Evolutionary conservation across 2,888 invertebrate species (phyloP), one percentile per base, ranked within the genome.

Genomic region (Agrotis ipsilon): DNA sequence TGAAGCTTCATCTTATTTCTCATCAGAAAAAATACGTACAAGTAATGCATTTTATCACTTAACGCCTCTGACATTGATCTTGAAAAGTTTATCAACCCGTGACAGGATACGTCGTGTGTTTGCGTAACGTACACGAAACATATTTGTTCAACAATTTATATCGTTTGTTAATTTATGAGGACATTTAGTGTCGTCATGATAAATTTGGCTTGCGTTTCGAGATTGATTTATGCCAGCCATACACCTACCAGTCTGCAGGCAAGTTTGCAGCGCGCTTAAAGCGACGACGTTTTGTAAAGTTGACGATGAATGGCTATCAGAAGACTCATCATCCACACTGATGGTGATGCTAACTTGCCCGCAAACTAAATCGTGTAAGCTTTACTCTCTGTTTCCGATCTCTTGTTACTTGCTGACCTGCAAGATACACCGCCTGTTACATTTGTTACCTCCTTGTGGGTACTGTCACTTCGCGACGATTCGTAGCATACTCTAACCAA

Each of bases 71-170:
- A 71, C 59, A 60, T 55, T 77, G 73, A 73, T 71, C 73, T 77
- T 73, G 73, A 60, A 60, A 54, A 72, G 60, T 73, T 78, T 73
- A 78, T 78, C 78, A 77, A 72, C 72, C 49, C 55, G 45, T 43
- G 45, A 24, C 57, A n/a, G 24, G 18, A n/a, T 68, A 77, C 19
- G n/a, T 60, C 6, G 32, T 14, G 19, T 54, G 54, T 49, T 45
- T 77, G 32, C 49, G 54, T 72, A 71, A 49, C 71, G 48, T 19
- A 51, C 57, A 45, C 46, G 49, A 69, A 76, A 76, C 3, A 19
- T 57, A 61, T 74, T 70, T n/a, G 39, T 73, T 39, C 16, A 49
- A 24, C 27, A 58, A 48, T 55, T 55, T 32, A 54, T 54, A 51
- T 51, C 5, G 19, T 24, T 18, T 39, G 14, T 49, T 39, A 51